Evolutionary conservation across 2,888 invertebrate species (phyloP), one percentile per base, ranked within the genome.

Genomic region (Villa cingulata): DNA sequence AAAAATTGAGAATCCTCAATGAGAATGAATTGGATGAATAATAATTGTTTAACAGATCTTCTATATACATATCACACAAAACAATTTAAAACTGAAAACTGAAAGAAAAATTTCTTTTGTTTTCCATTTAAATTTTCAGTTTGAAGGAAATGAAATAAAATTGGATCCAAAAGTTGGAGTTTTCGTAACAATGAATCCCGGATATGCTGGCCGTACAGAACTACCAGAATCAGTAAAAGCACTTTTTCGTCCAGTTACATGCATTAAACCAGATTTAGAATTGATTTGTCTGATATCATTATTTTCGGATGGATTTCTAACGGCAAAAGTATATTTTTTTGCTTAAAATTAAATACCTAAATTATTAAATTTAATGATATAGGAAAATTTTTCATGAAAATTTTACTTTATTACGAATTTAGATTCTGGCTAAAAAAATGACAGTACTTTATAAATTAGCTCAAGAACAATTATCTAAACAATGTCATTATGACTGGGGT

Each of bases 131-230:
- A 20, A 39, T 18, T 51, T 41, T 4, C 59, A 87, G 86, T 89
- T 90, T 65, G 87, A 87, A 70, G 83, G 83, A 1, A 78, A 80
- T 60, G 87, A 90, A 62, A 90, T 92, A 51, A 72, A 70, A 9
- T 67, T 94, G 64, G 90, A 92, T 68, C 70, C 74, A 7, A 88
- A 90, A 70, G 85, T 91, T 16, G 92, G 92, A 1, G 84, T 94
- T 52, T 95, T 94, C 68, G 89, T 92, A 47, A 94, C 92, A 1
- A 92, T 94, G 90, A 92, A 94, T 72, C 91, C 91, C 0, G 91
- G 91, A 1, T 91, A 92, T 62, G 89, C 90, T 0, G 90, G 91
- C 0, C 79, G 91, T 48, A 91, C 90, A 0, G 91, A 92, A 62
- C 71, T 95, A 29, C 94, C 92, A 0, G 92, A 92, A 66, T 88